Base-by-base conservation (phyloP, 2,113 vertebrate species). In the Jacana jacana region DNA sequence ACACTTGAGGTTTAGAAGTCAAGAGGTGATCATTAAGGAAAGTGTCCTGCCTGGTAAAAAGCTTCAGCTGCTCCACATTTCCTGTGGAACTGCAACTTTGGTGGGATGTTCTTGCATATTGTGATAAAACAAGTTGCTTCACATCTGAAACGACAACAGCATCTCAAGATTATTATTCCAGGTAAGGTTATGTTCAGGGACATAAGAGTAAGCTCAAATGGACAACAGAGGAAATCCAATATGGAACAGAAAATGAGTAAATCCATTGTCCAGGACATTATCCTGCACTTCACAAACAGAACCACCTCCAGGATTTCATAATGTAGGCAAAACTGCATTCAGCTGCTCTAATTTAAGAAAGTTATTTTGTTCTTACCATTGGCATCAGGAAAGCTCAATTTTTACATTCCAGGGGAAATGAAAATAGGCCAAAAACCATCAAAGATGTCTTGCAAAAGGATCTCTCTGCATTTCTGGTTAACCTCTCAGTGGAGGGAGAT, bases 71-170 rank as follows among this genome's bases (percentile, higher is more conserved):
- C 48, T 94, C 86, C 89, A 86, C 25, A 3, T 27, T 83, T 89
- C 68, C 84, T 44, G 52, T 51, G 60, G 69, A 93, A 93, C 17
- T 10, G 5, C 11, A 65, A 35, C 35, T 88, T 88, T 55, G 49
- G 79, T 79, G 72, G 35, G 75, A 93, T 37, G 31, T n/a, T 92
- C 70, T 78, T 76, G 78, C 17, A 57, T 31, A 28, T 13, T 40
- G 57, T 33, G 46, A 54, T 63, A 44, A 91, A 96, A 55, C 17
- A 69, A 60, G 75, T 17, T 90, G 92, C 82, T 93, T 96, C 71
- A 85, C 33, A 76, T 91, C 85, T 93, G 90, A 91, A 94, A 96
- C 2, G 70, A 96, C 30, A 91, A 49, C 46, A 70, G 70, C 52
- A 49, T 39, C 27, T 48, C 44, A 42, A 39, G 37, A 51, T 88